Percentiles rank a stretch among this genome's conserved stretches.
Conservation (phyloP, 2,113 vertebrate species). For the Fukomys damarensis region DNA sequence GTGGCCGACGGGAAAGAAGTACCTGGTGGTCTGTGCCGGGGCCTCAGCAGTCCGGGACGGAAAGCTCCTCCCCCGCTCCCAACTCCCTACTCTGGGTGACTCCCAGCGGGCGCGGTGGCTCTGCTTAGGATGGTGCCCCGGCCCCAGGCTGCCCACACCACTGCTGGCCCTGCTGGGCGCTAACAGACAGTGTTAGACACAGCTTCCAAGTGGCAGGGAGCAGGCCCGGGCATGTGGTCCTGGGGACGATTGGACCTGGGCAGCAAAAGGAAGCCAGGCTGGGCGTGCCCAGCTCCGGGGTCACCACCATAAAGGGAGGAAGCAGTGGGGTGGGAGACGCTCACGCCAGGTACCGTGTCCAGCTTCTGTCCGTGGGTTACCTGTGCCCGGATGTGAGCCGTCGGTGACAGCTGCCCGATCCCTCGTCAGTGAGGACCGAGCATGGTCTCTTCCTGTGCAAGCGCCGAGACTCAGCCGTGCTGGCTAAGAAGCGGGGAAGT, state of each 20-base stretch:
- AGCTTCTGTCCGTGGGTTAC: neutral
- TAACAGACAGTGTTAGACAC: neutral
- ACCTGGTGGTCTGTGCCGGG: neutral
- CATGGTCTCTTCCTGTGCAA: rapidly evolving
- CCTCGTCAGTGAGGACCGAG: neutral
- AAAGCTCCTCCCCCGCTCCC: too few species aligned
- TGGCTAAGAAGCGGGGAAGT: neutral
- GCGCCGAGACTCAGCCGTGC: neutral
- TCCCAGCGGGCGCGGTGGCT: rapidly evolving
- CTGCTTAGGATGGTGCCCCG: neutral
- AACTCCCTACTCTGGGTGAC: neutral
- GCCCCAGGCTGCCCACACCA: neutral
- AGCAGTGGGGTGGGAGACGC: too few species aligned
- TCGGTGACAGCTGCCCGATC: rapidly evolving
- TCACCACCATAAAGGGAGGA: too few species aligned
- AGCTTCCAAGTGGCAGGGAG: neutral
- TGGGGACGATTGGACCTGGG: neutral
- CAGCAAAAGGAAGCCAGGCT: neutral
- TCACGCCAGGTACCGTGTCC: neutral
- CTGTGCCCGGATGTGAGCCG: neutral
- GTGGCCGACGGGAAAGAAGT: neutral
- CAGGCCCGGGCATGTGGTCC: neutral
- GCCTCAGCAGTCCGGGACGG: neutral
- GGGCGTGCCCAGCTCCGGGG: neutral
- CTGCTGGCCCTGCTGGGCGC: neutral